These are phyloP conservation scores for Odontesthes bonariensis DNA, from an alignment of 2,113 vertebrate species.

Conservation along the genomic window DNA sequence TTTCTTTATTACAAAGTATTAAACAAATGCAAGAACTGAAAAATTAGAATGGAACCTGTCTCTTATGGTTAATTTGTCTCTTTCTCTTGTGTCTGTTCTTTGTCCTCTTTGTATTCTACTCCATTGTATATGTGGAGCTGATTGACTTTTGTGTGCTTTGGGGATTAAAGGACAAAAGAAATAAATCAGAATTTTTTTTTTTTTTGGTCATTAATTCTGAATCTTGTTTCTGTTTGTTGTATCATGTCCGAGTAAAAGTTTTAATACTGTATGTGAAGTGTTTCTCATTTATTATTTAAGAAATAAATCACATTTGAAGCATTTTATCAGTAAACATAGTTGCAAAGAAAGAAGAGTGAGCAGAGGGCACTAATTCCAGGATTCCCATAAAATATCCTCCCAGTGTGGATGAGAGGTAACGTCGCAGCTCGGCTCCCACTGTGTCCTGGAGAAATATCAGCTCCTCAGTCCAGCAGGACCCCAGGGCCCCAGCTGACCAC, in stretches of 20 bases:
- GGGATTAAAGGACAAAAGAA: slow-evolving; percentile 73
- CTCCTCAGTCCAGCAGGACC: slow-evolving; percentile 85
- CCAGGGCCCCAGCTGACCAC: slow-evolving; percentile 70
- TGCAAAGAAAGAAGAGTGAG: background rate
- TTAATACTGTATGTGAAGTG: slow-evolving; percentile 75
- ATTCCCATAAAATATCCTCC: background rate
- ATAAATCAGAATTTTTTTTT: slow-evolving; percentile 69
- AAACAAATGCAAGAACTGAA: slow-evolving; percentile 73
- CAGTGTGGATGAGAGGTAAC: background rate
- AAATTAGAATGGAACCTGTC: slow-evolving; percentile 64
- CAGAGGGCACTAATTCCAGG: background rate
- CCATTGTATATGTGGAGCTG: slow-evolving; percentile 66
- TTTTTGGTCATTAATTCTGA: slow-evolving; percentile 79
- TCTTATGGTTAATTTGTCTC: slow-evolving; percentile 48
- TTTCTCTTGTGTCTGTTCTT: slow-evolving; percentile 55
- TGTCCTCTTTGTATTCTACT: slow-evolving; percentile 68
- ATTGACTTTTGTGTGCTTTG: slow-evolving; percentile 73
- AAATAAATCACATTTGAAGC: background rate
- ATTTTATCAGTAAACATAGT: background rate
- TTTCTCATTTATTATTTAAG: slow-evolving; percentile 31
- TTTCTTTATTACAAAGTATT: slow-evolving; percentile 79
- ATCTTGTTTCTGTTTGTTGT: slow-evolving; percentile 84
- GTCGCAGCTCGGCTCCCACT: fast-evolving
- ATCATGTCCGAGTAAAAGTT: slow-evolving; percentile 82
- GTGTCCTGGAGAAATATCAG: slow-evolving; percentile 21